Base-by-base conservation (phyloP, 2,888 invertebrate species). In the Tortricodes alternella region DNA sequence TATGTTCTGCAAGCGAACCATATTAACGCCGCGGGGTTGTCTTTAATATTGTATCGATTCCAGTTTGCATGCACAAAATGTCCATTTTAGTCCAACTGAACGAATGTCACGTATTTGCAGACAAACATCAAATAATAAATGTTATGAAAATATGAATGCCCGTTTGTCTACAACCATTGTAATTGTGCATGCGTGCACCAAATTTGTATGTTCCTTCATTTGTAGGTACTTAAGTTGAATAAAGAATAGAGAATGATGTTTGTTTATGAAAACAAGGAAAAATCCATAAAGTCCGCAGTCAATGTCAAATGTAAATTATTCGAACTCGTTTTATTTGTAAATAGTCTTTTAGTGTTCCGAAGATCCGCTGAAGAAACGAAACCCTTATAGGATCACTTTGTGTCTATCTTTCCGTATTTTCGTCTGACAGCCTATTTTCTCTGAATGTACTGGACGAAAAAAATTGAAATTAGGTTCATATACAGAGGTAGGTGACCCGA, bases 41-140 rank as follows among this genome's bases (percentile, higher is more conserved):
- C 80, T 83, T 85, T 80, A 76, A 82, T 83, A 79, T 82, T 80
- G 75, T 73, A 84, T 80, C 70, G 64, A 71, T 65, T 62, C 65
- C 61, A 78, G 75, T 84, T 80, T 78, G 71, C 69, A 59, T 55
- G 32, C 53, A 53, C 67, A 55, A 71, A 72, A 68, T 72, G 69
- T 66, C 65, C 73, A 73, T 70, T 70, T 65, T 60, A 61, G 70
- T 70, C 62, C 64, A 58, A 71, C 65, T 64, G 65, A 73, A 66
- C 67, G 65, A 68, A 68, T 70, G 63, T 65, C 69, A 67, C 66
- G 66, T 67, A 65, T 73, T 71, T 72, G 64, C 66, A 71, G 68
- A 68, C 66, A 74, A 71, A 71, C 65, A 71, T 69, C 68, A 68
- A 38, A 46, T 46, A 46, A 52, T 35, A 52, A 58, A 58, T 58